These are phyloP conservation scores for Chamaetylas fuelleborni DNA, from an alignment of 2,113 vertebrate genomes.

Conservation along the genomic window DNA sequence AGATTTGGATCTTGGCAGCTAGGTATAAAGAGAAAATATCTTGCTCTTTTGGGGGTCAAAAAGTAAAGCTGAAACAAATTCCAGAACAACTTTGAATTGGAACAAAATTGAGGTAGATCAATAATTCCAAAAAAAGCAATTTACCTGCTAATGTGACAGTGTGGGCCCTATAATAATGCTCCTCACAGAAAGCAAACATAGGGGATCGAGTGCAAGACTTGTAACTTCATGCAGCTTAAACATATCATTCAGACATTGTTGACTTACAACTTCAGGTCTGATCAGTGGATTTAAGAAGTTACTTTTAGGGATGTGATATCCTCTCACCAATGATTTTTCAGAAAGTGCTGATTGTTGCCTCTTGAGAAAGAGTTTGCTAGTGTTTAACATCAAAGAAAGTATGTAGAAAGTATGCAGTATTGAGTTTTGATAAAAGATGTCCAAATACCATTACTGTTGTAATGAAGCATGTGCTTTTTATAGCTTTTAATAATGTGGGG, in stretches of 20 bases:
- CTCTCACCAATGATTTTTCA: not conserved
- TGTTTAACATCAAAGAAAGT: not conserved
- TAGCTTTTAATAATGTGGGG: not conserved
- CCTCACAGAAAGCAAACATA: not conserved
- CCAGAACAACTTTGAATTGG: not conserved
- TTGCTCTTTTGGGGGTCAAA: not conserved
- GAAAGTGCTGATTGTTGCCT: not conserved
- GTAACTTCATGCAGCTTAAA: not conserved
- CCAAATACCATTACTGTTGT: not conserved
- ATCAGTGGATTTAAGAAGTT: not conserved
- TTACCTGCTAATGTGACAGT: not conserved
- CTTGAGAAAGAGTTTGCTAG: not conserved
- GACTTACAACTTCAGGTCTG: not conserved
- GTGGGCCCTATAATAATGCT: not conserved
- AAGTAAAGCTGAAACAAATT: not conserved
- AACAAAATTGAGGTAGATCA: not conserved
- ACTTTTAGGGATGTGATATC: not conserved
- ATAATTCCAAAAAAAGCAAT: not conserved
- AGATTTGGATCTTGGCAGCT: constrained; percentile 22
- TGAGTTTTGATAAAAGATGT: not conserved
- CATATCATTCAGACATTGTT: not conserved
- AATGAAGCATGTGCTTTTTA: not conserved
- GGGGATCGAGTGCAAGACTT: not conserved
- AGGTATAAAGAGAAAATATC: not conserved
- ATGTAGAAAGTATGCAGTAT: not conserved